These are phyloP conservation scores for Catalaphyllia jardinei DNA, from an alignment of 64 coral and sea anemone genomes.

Conservation along the genomic window DNA sequence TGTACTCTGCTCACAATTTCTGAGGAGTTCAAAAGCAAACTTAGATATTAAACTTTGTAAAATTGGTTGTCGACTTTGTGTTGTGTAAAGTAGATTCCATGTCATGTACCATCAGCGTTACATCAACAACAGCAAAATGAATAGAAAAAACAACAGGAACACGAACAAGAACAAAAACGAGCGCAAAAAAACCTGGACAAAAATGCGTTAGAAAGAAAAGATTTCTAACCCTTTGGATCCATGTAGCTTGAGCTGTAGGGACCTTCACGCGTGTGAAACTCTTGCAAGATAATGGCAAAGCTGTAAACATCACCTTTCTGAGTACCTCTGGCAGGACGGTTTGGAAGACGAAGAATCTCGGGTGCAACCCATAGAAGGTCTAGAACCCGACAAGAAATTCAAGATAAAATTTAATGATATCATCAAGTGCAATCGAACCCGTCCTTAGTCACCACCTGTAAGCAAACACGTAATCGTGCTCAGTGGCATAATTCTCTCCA, in stretches of 20 bases:
- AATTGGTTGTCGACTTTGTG: no score
- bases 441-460: no score
- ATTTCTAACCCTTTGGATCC: conserved; percentile 81
- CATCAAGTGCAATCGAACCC: no score
- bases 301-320: conserved; percentile 95
- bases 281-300: conserved; percentile 95
- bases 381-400: conserved; percentile 4
- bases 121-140: not conserved
- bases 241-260: conserved; percentile 91
- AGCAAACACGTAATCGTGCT: no score
- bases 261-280: conserved; percentile 91
- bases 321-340: conserved; percentile 66
- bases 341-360: conserved; percentile 76
- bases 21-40: conserved; percentile 24
- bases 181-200: no score
- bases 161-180: no score
- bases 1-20: conserved; percentile 81
- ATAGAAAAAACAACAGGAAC: not conserved
- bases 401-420: not conserved
- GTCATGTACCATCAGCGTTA: not conserved
- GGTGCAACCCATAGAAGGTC: conserved; percentile 94
- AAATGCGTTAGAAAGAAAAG: no score
- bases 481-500: no score
- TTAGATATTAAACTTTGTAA: not conserved
- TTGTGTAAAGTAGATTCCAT: no score